Percentiles rank a stretch among this genome's conserved stretches.
Conservation (phyloP, 2,113 vertebrate genomes). For the Triplophysa dalaica region DNA sequence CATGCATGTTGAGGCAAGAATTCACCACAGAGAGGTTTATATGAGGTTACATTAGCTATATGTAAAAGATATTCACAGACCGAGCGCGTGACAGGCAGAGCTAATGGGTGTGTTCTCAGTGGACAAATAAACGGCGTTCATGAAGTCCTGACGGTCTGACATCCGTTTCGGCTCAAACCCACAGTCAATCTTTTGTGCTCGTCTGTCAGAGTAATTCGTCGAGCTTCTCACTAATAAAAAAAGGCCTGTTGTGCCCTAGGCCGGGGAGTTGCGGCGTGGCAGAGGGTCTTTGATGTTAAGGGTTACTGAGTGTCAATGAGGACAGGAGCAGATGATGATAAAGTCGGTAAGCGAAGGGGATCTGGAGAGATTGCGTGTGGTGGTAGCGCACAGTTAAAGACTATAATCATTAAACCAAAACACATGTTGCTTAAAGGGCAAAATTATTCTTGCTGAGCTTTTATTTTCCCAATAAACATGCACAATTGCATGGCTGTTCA, state of each 20-base stretch:
- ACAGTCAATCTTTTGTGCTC: conserved; percentile 21
- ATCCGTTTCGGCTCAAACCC: conserved; percentile 8
- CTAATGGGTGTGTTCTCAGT: not conserved
- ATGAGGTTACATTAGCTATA: not conserved
- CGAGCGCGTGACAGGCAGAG: not conserved
- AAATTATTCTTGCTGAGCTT: not conserved
- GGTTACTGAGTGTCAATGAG: not conserved
- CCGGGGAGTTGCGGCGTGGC: not conserved
- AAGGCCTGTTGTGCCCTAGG: conserved; percentile 6
- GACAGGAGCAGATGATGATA: conserved; percentile 7
- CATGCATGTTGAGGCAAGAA: conserved; percentile 18
- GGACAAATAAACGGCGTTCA: not conserved
- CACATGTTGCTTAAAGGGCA: conserved; percentile 35
- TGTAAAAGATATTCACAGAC: not conserved
- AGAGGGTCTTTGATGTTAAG: conserved; percentile 9
- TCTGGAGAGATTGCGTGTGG: conserved; percentile 4
- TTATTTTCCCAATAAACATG: conserved; percentile 20
- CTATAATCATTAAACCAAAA: conserved; percentile 15
- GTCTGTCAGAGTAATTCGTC: conserved; percentile 18
- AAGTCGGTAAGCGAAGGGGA: not conserved
- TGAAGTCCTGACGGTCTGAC: conserved; percentile 16
- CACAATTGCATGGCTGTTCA: conserved; percentile 2
- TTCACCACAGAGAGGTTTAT: not conserved
- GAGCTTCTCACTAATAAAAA: conserved; percentile 11
- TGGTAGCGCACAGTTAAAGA: conserved; percentile 4